These are phyloP conservation scores for Trichonephila inaurata DNA, from an alignment of 1,140 invertebrate genomes.

Conservation along the genomic window DNA sequence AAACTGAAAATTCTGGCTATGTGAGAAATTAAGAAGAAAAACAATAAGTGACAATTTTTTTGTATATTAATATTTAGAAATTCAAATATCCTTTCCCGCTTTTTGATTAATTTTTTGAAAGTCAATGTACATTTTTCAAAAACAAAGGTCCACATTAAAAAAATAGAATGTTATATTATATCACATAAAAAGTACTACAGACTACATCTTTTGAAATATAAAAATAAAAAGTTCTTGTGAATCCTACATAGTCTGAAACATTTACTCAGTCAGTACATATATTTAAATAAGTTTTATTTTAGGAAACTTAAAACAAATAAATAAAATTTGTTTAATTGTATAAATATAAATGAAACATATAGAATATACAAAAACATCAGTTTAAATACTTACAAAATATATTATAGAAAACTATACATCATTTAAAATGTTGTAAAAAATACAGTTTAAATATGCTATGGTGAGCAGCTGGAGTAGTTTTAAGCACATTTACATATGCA, in stretches of 20 bases:
- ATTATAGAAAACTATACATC: conserved; percentile 25
- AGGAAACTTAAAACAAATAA: not conserved
- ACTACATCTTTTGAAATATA: not conserved
- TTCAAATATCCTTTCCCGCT: too few species aligned
- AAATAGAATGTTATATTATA: not conserved
- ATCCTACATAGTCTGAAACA: not conserved
- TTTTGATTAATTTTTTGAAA: not conserved
- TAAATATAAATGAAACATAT: conserved; percentile 15
- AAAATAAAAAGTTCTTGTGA: not conserved
- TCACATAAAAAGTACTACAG: not conserved
- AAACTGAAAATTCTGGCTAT: too few species aligned
- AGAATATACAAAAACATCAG: conserved; percentile 10
- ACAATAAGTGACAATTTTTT: too few species aligned
- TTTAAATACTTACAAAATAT: conserved; percentile 22
- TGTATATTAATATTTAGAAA: too few species aligned
- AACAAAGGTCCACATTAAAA: not conserved
- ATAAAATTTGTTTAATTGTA: not conserved
- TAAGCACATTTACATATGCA: not conserved
- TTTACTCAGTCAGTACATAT: not conserved
- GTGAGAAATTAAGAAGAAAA: too few species aligned
- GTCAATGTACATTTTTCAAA: not conserved
- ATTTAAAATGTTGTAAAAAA: conserved; percentile 21
- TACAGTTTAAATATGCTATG: not conserved
- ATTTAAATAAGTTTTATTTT: not conserved
- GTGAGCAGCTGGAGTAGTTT: not conserved